Conservation (phyloP, 2,888 invertebrate species). For the Embidobia sp. region DNA sequence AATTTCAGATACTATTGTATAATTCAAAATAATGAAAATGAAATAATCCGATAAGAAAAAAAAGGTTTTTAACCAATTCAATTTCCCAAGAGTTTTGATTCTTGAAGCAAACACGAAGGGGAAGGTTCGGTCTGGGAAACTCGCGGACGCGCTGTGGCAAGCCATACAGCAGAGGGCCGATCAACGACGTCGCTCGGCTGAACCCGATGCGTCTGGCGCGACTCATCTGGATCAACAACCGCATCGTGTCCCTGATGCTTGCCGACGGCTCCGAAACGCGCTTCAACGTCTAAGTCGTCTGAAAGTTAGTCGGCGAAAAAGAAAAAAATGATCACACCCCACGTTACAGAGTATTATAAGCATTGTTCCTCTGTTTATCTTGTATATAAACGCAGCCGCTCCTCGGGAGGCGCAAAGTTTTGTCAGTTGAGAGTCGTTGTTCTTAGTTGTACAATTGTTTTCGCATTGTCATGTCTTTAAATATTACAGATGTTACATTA, state of each 20-base stretch:
- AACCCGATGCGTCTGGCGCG: conserved; percentile 95
- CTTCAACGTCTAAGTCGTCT: conserved; percentile 86
- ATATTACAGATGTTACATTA: too few relatives aligned
- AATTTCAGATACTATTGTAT: too few relatives aligned
- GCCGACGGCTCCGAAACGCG: conserved; percentile 97
- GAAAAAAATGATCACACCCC: too few relatives aligned
- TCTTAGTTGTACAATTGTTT: conserved; percentile 58
- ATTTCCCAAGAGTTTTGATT: too few relatives aligned
- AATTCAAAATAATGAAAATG: too few relatives aligned
- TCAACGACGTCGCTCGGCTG: conserved; percentile 92
- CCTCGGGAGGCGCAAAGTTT: conserved; percentile 20
- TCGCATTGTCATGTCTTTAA: conserved; percentile 49
- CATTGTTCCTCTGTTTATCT: conserved; percentile 39
- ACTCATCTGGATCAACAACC: conserved; percentile 97
- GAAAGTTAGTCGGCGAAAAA: too few relatives aligned
- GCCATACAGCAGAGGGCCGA: conserved; percentile 95
- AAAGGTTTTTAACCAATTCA: not conserved
- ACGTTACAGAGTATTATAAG: conserved; percentile 54
- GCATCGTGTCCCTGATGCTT: conserved; percentile 95
- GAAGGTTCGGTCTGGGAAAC: conserved; percentile 98
- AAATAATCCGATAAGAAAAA: too few relatives aligned
- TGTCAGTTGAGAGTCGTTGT: conserved; percentile 37
- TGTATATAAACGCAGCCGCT: conserved; percentile 41
- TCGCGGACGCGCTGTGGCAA: conserved; percentile 98
- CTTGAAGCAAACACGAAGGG: conserved; percentile 85